phyloP scores from a whole-genome alignment of 2,113 vertebrate species.

The Eclectus roratus region DNA sequence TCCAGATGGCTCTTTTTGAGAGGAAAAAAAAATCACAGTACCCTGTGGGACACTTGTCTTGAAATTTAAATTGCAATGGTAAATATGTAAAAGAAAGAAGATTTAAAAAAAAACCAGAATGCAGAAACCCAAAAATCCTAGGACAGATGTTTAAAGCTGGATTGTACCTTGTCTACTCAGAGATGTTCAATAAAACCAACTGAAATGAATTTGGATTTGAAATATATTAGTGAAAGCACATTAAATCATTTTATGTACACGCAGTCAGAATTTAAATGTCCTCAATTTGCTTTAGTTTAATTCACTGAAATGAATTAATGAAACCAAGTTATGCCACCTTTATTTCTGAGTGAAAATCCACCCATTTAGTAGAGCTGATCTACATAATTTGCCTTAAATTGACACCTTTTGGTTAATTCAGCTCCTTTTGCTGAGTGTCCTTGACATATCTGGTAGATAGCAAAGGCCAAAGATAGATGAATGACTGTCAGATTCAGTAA shows the following conservation, averaged over 20 bases:
- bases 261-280: slow-evolving; percentile 10
- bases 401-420: slow-evolving; percentile 12
- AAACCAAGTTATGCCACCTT: neutral
- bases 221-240: neutral
- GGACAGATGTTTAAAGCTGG: neutral
- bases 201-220: slow-evolving; percentile 22
- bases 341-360: neutral
- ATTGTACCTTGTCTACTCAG: slow-evolving; percentile 2
- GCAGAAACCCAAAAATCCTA: neutral
- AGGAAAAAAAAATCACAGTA: neutral
- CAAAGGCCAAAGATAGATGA: neutral
- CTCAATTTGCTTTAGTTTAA: slow-evolving; percentile 4
- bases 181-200: slow-evolving; percentile 19
- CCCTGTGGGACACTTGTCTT: slow-evolving; percentile 5
- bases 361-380: neutral
- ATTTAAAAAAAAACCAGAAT: neutral
- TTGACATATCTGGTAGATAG: neutral
- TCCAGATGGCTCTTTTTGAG: slow-evolving; percentile 41
- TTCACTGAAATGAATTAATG: neutral
- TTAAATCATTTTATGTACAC: neutral
- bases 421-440: neutral
- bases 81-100: neutral
- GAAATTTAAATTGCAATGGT: neutral
- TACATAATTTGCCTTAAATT: neutral
- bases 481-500: neutral